phyloP scores from a whole-genome alignment of 2,888 invertebrate species.

The Brachycybe producta region DNA sequence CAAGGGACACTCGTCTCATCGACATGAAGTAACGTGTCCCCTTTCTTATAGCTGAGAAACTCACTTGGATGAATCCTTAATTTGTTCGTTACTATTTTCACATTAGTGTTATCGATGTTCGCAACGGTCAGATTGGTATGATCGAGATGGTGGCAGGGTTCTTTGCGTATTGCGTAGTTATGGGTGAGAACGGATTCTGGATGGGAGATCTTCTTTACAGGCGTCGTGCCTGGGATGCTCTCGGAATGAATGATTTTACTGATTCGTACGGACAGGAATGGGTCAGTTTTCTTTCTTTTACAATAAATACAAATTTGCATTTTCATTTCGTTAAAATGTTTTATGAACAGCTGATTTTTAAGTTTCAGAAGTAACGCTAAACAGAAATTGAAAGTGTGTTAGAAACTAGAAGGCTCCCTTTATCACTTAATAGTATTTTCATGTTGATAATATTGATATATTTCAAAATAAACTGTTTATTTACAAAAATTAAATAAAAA shows the following conservation, averaged over 20 bases:
- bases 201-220: slow-evolving; percentile 18
- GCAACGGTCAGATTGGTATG: slow-evolving; percentile 22
- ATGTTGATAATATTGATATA: too few species aligned
- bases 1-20: slow-evolving; percentile 15
- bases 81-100: slow-evolving; percentile 22
- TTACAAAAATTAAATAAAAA: too few species aligned
- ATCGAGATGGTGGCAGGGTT: slow-evolving; percentile 22
- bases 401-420: too few species aligned
- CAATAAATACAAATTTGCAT: neutral
- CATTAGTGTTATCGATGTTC: slow-evolving; percentile 25
- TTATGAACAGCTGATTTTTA: too few species aligned
- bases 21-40: slow-evolving; percentile 15
- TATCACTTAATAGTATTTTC: too few species aligned
- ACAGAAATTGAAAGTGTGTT: too few species aligned
- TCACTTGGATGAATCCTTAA: neutral
- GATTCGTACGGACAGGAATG: slow-evolving; percentile 23
- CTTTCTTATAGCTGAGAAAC: neutral
- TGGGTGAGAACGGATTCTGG: slow-evolving; percentile 23
- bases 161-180: slow-evolving; percentile 21
- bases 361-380: too few species aligned
- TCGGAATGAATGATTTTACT: slow-evolving; percentile 18
- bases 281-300: slow-evolving; percentile 13
- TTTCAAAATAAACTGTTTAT: too few species aligned
- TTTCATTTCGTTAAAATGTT: too few species aligned
- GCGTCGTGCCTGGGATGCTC: slow-evolving; percentile 19